Conservation (phyloP, 2,797 vertebrate species). For the Numenius phaeopus region DNA sequence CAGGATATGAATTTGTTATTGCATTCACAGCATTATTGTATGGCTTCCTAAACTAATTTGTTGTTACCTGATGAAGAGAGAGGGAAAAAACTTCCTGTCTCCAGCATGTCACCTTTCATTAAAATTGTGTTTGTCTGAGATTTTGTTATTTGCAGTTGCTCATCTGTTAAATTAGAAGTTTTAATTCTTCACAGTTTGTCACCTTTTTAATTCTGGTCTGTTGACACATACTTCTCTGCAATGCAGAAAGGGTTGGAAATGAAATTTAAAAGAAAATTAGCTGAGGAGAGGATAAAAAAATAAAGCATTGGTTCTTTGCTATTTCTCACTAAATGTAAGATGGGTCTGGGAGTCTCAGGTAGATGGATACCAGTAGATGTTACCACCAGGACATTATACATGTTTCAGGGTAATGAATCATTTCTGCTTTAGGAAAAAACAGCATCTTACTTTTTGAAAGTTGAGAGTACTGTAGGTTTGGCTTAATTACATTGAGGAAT, state of each 20-base stretch:
- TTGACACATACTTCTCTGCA: conserved; percentile 66
- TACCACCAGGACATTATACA: background rate
- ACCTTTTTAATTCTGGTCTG: conserved; percentile 78
- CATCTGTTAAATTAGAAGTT: conserved; percentile 84
- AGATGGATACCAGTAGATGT: background rate
- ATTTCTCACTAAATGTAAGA: background rate
- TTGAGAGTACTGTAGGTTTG: background rate
- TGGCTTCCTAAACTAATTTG: conserved; percentile 74
- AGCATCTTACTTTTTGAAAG: background rate
- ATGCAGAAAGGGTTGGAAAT: conserved; percentile 63
- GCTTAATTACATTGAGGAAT: background rate
- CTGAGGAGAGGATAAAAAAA: conserved; percentile 12
- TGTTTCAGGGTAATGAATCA: background rate
- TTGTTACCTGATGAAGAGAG: conserved; percentile 64
- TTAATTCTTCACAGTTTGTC: conserved; percentile 83
- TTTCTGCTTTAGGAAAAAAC: background rate
- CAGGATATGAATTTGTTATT: conserved; percentile 43
- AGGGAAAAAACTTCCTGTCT: conserved; percentile 44
- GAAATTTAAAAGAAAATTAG: conserved; percentile 76
- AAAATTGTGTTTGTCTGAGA: conserved; percentile 78
- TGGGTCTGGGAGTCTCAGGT: background rate
- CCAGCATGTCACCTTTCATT: conserved; percentile 79
- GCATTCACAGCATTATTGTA: conserved; percentile 24
- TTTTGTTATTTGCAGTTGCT: conserved; percentile 81
- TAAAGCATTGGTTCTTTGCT: background rate